phyloP scores from a whole-genome alignment of 1,140 invertebrate species.

The Chelonus insularis region DNA sequence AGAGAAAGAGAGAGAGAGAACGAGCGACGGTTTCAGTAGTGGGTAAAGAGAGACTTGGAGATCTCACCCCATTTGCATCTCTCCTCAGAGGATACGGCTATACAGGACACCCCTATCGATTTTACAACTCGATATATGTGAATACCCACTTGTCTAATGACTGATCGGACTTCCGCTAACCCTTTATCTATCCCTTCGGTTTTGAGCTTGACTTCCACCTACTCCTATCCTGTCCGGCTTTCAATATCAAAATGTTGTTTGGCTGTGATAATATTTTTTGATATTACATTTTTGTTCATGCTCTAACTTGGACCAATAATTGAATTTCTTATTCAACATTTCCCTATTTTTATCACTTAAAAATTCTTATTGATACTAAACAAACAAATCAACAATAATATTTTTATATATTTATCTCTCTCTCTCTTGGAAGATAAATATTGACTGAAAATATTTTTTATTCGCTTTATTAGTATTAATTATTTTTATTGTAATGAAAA shows the following conservation, averaged over 20 bases:
- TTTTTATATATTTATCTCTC: no score
- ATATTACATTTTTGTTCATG: no score
- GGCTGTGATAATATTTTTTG: no score
- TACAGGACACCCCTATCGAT: conserved; percentile 61
- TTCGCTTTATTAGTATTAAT: no score
- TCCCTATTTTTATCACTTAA: no score
- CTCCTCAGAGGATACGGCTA: conserved; percentile 56
- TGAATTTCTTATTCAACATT: no score
- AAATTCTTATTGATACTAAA: no score
- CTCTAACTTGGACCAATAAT: no score
- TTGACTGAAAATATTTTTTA: no score
- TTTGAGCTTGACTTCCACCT: neutral
- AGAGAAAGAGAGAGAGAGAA: conserved; percentile 26
- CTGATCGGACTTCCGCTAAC: conserved; percentile 58
- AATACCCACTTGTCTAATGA: conserved; percentile 63
- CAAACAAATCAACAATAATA: no score
- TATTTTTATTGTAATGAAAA: no score
- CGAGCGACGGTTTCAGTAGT: conserved; percentile 36
- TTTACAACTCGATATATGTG: conserved; percentile 62
- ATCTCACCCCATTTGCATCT: conserved; percentile 29
- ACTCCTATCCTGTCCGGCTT: conserved; percentile 27
- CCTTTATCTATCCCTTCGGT: conserved; percentile 42
- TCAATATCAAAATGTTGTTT: neutral
- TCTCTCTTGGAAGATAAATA: no score
- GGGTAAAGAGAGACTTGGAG: conserved; percentile 31